Evolutionary conservation across 2,113 vertebrate genomes (phyloP), one percentile per base, ranked within the genome.

Genomic region (Oostethus manadensis): DNA sequence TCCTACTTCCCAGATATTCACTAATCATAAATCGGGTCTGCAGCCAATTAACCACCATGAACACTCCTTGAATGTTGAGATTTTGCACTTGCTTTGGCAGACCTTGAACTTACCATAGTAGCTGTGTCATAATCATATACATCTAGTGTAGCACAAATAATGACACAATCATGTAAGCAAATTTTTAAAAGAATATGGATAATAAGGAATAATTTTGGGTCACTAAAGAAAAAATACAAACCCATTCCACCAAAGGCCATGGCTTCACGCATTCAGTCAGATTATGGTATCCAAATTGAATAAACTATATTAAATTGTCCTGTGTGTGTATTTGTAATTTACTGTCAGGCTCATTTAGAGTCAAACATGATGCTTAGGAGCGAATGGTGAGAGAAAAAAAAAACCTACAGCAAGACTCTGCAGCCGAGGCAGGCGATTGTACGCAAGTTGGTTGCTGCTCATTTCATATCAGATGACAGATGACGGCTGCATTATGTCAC

Each of bases 311-410:
- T 72, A 66, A 84, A 75, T 66, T 63, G 70, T 78, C 70, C 71
- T 51, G 51, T 74, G 64, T 69, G 74, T 77, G 71, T 83, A 73
- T 79, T 80, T 83, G 74, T 73, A 64, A 83, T 84, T 82, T 74
- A 74, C 67, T 79, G 80, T 83, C 81, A 71, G 55, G 58, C 64
- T 66, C 60, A 51, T 78, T 87, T 82, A 77, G 51, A 71, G 51
- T 82, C 68, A 79, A 63, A 60, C 26, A 2, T 49, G 56, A 55
- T 62, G 48, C 42, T 65, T 61, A 73, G 64, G 58, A 62, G 60
- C 47, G 46, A 71, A 60, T 58, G 64, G 56, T 20, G 58, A 60
- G 50, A 23, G 57, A 69, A 62, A 62, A 79, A 85, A 84, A 86
- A 67, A 83, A 78, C 81, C 82, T 35, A 60, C 64, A 84, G 81